Percentiles rank a stretch among this genome's conserved stretches.
These are phyloP conservation scores for Conus betulinus DNA, from an alignment of 1,140 invertebrate species.

Conservation along the genomic window DNA sequence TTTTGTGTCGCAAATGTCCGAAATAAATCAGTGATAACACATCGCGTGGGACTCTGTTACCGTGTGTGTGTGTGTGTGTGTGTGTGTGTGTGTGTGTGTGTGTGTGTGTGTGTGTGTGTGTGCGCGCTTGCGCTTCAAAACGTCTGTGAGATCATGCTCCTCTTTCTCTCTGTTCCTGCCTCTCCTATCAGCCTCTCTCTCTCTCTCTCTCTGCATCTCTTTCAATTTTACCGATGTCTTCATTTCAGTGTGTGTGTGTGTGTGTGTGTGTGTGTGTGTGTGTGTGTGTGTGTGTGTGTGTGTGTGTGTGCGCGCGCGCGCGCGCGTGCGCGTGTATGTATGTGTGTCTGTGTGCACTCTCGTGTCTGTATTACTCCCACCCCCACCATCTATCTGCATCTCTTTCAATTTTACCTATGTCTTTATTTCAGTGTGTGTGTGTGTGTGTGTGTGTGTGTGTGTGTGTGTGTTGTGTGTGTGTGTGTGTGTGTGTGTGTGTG, in stretches of 20 bases:
- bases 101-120: not conserved
- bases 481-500: not conserved
- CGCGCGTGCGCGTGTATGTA: not conserved
- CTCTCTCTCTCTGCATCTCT: no score
- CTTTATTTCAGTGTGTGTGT: not conserved
- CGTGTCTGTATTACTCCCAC: no score
- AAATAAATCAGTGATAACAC: not conserved
- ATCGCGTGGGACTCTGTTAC: not conserved
- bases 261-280: not conserved
- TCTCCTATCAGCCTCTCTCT: no score
- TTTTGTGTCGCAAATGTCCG: not conserved
- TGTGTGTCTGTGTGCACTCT: no score
- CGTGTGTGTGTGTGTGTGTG: not conserved
- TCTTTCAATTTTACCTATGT: no score
- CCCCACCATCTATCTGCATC: no score
- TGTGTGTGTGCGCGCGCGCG: not conserved
- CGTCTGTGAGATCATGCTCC: no score
- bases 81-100: not conserved
- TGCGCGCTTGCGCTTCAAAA: not conserved
- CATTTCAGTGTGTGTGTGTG: no score
- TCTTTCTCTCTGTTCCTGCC: no score
- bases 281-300: not conserved
- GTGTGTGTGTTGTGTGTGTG: constrained; percentile 12
- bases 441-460: constrained; percentile 18
- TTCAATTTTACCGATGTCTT: no score